Conservation (phyloP, 2,888 invertebrate species). For the Tridacna gigas region DNA sequence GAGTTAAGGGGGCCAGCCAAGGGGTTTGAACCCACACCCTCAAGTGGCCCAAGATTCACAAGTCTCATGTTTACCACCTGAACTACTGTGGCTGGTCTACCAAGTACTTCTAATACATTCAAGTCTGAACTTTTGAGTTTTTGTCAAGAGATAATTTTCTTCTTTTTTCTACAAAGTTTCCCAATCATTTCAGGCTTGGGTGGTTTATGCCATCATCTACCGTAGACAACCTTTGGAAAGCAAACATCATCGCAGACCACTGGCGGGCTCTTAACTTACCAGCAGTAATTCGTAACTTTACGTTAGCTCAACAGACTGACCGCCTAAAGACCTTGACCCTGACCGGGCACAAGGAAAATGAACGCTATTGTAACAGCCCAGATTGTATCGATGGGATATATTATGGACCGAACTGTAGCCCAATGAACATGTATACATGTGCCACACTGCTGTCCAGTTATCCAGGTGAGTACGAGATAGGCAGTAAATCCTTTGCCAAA, state of each 20-base stretch:
- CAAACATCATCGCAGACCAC: slow-evolving; percentile 84
- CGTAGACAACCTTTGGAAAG: slow-evolving; percentile 79
- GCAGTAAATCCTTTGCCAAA: no score
- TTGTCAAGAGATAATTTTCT: no score
- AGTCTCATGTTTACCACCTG: no score
- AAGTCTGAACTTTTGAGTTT: no score
- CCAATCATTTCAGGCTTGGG: slow-evolving; percentile 79
- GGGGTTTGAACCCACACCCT: no score
- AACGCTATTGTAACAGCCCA: slow-evolving; percentile 63
- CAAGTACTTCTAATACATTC: no score
- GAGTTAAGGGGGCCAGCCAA: no score
- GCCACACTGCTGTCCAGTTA: slow-evolving; percentile 85
- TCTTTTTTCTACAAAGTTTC: no score
- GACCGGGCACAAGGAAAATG: slow-evolving; percentile 43
- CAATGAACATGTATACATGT: slow-evolving; percentile 78
- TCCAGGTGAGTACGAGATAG: slow-evolving; percentile 82
- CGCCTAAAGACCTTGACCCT: slow-evolving; percentile 58
- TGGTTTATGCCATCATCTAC: slow-evolving; percentile 84
- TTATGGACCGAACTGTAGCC: slow-evolving; percentile 78
- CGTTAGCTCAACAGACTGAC: slow-evolving; percentile 69
- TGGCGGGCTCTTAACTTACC: slow-evolving; percentile 87
- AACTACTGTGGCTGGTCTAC: no score
- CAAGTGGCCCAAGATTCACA: no score
- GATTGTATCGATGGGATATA: slow-evolving; percentile 87
- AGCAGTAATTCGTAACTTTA: slow-evolving; percentile 86